A percentile compares a stretch with the other conserved stretches of the same genome.
phyloP scores from a whole-genome alignment of 64 coral and sea anemone species.

The Pachyseris speciosa region DNA sequence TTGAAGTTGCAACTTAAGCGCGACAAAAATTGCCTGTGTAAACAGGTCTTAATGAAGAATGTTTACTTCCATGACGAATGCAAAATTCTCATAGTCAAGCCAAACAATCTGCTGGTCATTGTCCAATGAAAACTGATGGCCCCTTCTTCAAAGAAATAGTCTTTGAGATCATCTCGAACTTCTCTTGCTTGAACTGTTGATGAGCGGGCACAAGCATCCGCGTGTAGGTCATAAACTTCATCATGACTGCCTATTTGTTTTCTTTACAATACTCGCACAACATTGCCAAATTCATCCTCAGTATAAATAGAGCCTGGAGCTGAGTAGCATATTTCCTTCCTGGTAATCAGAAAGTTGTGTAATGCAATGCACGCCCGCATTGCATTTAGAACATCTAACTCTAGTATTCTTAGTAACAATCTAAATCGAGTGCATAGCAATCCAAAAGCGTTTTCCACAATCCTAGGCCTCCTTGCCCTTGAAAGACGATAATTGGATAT shows the following conservation, averaged over 20 bases:
- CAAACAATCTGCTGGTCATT: neutral
- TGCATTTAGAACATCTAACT: constrained; percentile 10
- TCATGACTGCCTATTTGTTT: neutral
- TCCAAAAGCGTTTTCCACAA: constrained; percentile 30
- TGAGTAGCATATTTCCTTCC: constrained; percentile 56
- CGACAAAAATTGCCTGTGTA: no score
- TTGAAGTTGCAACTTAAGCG: no score
- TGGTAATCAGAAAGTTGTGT: constrained; percentile 53
- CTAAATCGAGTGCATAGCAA: neutral
- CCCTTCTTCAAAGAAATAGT: constrained; percentile 59
- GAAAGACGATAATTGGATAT: constrained; percentile 29
- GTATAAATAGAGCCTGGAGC: constrained; percentile 56
- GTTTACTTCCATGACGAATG: neutral
- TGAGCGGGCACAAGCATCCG: constrained; percentile 13
- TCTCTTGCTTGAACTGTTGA: constrained; percentile 59
- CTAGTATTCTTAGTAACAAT: neutral
- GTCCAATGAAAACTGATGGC: constrained; percentile 32
- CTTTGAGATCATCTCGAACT: constrained; percentile 42
- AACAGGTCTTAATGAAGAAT: no score
- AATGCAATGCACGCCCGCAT: constrained; percentile 34
- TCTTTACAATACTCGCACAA: constrained; percentile 26
- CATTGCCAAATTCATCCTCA: constrained; percentile 47
- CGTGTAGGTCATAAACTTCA: constrained; percentile 8
- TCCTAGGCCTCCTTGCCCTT: constrained; percentile 17
- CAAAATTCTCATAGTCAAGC: no score